Evolutionary conservation across 2,113 vertebrate species (phyloP).

Genomic region (Dasyornis broadbenti): DNA sequence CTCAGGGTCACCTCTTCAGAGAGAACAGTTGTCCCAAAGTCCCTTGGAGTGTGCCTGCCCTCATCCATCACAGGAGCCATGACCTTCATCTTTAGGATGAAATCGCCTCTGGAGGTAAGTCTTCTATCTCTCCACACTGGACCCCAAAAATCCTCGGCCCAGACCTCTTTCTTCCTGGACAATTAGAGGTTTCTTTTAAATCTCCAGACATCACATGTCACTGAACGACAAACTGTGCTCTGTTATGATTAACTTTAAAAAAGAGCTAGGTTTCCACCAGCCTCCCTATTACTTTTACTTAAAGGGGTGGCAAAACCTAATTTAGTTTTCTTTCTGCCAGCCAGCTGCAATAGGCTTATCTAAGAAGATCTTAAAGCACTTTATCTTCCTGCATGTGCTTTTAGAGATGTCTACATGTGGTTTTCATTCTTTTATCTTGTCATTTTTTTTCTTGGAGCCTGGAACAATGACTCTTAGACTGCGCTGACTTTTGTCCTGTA

Average conservation of each 20-base stretch:
- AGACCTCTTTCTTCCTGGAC: neutral
- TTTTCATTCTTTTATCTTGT: slow-evolving; percentile 6
- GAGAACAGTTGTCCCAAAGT: neutral
- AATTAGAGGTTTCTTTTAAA: neutral
- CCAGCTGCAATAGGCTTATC: neutral
- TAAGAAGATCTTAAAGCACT: neutral
- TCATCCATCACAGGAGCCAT: neutral
- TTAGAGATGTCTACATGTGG: neutral
- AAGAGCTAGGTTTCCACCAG: neutral
- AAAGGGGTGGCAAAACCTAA: neutral
- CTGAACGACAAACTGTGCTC: neutral
- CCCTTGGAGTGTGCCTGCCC: neutral
- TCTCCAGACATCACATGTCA: neutral
- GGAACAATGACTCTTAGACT: neutral
- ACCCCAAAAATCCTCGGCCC: neutral
- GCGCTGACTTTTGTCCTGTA: neutral
- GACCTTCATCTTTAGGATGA: neutral
- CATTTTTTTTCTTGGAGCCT: neutral
- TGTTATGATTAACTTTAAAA: neutral
- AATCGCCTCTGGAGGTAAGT: neutral
- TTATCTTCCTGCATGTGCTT: neutral
- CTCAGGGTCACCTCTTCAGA: neutral
- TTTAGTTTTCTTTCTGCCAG: neutral
- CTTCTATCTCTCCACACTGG: neutral
- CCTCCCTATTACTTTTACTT: neutral